Evolutionary conservation across 1,140 invertebrate species (phyloP), one percentile per base, ranked within the genome.

Genomic region (Bombus picipes): DNA sequence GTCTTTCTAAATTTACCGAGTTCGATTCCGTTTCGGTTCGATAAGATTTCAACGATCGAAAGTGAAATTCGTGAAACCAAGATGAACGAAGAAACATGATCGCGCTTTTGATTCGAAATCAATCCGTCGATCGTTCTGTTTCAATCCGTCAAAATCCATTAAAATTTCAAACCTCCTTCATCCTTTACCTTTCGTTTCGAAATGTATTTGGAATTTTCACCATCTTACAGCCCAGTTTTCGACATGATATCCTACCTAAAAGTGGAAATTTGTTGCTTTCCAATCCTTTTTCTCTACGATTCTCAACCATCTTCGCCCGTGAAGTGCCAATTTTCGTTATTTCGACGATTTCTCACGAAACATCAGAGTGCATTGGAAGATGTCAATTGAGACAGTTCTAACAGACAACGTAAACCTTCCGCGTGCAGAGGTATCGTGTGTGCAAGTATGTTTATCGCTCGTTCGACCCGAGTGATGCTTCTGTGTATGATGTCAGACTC

Each of bases 401-500:
- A 90, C 86, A 76, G 80, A 59, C 73, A 88, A 83, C 80, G 88
- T 86, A 82, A 90, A 91, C 77, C 87, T 91, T 87, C 87, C 87
- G 89, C 81, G 62, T 90, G 78, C 68, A n/a, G 41, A 87, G 78
- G 77, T 82, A 88, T 57, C 70, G 77, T 43, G 79, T 82, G 86
- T 72, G 66, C 68, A 79, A 70, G 83, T 83, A 85, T 91, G 90
- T 91, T 91, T 91, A 91, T 91, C 88, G 80, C 65, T 87, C 83
- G 72, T 91, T 91, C 90, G 85, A 89, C 81, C 89, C 85, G 85
- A 86, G 82, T 81, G 90, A 89, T 91, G 90, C 90, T 80, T 84
- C 87, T 83, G 80, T 89, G 88, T 89, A 91, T 92, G 91, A 92
- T 92, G 91, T 92, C 91, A 92, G 91, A 84, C 80, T 91, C 91